phyloP scores from a whole-genome alignment of 2,888 invertebrate species.

The Erebia ligea region DNA sequence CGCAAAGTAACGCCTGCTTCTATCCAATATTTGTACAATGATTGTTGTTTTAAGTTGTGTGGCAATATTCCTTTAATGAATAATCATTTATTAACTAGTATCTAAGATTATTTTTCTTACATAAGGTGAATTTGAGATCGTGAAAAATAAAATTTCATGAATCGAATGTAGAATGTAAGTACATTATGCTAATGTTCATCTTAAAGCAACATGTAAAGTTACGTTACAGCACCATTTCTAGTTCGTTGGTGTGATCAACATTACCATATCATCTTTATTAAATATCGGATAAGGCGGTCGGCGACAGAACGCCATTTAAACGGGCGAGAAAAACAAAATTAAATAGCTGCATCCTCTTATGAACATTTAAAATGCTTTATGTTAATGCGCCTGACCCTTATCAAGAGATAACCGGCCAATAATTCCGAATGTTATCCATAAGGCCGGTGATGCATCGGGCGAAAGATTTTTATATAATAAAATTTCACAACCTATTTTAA shows the following conservation, averaged over 20 bases:
- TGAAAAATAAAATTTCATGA: no score
- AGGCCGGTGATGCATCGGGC: slow-evolving; percentile 21
- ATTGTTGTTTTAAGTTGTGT: no score
- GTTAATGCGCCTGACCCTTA: slow-evolving; percentile 47
- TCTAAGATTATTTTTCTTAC: no score
- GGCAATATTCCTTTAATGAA: no score
- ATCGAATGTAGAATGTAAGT: no score
- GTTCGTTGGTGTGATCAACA: slow-evolving; percentile 5
- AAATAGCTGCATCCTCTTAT: slow-evolving; percentile 38
- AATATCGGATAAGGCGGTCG: slow-evolving; percentile 34
- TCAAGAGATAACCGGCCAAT: slow-evolving; percentile 44
- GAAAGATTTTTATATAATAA: not conserved
- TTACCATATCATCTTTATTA: slow-evolving; percentile 37
- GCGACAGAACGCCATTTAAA: slow-evolving; percentile 38
- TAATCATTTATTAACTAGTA: no score
- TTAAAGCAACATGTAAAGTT: not conserved
- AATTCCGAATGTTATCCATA: slow-evolving; percentile 38
- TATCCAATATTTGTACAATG: no score
- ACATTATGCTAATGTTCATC: no score
- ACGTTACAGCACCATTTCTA: not conserved
- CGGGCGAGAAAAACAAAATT: slow-evolving; percentile 40
- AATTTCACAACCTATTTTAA: no score
- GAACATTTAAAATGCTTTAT: slow-evolving; percentile 48
- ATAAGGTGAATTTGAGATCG: no score
- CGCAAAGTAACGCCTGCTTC: no score